Base-by-base conservation (phyloP, 2,113 vertebrate species). In the Catharus fuscescens region DNA sequence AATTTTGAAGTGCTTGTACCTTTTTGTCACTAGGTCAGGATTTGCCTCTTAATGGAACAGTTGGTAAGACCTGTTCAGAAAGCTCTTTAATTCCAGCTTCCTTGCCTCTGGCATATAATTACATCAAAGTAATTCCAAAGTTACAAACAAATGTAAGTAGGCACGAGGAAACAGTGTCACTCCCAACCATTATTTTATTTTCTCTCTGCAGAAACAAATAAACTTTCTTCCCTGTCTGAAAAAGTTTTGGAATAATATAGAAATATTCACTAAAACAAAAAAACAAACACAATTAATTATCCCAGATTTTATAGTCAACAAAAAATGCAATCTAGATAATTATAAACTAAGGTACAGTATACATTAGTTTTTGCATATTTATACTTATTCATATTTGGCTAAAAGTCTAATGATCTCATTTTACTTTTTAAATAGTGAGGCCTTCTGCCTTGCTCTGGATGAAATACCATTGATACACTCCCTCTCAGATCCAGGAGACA, bases 401-500 rank as follows among this genome's bases (percentile, higher is more conserved):
- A 72, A 38, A 93, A 56, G 6, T 56, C 40, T 18, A 44, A 61
- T 42, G 14, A 61, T 47, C 26, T 59, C 26, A 82, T 89, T 91
- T 84, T 44, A 47, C 18, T 81, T 76, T 65, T 81, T 67, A 82
- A 81, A 59, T 9, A 62, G 47, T 32, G 69, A 83, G 60, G 66
- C 48, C 4, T 69, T 86, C 18, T 81, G 34, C 29, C 40, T 66
- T 60, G 19, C 14, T 71, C 5, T 25, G 21, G 47, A 29, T 72
- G 47, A 60, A 72, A 60, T 28, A 59, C 26, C 36, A 59, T 36
- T 47, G 42, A 26, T 18, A 44, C 4, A 8, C 15, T 60, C 96
- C 97, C 96, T 98, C 95, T 91, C 57, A 91, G 95, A 96, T 34
- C 67, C 69, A 60, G 61, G 88, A 53, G 90, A 95, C 10, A 88